These are phyloP conservation scores for Rynchops niger DNA, from an alignment of 2,113 vertebrate genomes.

Conservation along the genomic window DNA sequence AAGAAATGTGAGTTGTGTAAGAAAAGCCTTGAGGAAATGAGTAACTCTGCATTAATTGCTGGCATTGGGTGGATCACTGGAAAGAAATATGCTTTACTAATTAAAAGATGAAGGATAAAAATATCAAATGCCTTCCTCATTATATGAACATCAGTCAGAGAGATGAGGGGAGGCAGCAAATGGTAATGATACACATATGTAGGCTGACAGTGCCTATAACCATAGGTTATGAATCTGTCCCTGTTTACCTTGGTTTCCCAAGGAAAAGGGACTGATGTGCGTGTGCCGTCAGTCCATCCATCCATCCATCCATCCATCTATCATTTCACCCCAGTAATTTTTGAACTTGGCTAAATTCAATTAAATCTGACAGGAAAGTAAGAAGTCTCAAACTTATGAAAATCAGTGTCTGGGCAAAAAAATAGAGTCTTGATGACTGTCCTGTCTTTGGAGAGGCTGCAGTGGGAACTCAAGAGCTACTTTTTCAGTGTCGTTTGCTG, in stretches of 20 bases:
- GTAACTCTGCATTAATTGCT: not conserved
- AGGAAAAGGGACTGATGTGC: not conserved
- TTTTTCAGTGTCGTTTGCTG: not conserved
- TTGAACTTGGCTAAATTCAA: not conserved
- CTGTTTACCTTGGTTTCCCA: not conserved
- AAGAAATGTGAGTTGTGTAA: not conserved
- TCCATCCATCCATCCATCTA: not conserved
- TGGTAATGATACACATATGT: not conserved
- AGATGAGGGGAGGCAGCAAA: not conserved
- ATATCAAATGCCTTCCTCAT: conserved; percentile 3
- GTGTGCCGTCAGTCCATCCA: not conserved
- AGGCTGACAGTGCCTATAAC: not conserved
- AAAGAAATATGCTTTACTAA: conserved; percentile 20
- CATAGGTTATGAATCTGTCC: not conserved
- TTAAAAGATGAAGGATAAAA: conserved; percentile 46
- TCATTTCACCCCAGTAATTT: not conserved
- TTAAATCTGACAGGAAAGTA: not conserved
- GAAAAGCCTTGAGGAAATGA: conserved; percentile 3
- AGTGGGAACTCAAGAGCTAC: not conserved
- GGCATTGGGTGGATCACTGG: not conserved
- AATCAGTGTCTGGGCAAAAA: not conserved
- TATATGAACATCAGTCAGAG: not conserved
- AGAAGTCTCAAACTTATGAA: not conserved
- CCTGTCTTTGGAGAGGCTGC: not conserved
- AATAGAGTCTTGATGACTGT: not conserved